These are phyloP conservation scores for Papilio gigon DNA, from an alignment of 2,888 invertebrate genomes.

Conservation along the genomic window DNA sequence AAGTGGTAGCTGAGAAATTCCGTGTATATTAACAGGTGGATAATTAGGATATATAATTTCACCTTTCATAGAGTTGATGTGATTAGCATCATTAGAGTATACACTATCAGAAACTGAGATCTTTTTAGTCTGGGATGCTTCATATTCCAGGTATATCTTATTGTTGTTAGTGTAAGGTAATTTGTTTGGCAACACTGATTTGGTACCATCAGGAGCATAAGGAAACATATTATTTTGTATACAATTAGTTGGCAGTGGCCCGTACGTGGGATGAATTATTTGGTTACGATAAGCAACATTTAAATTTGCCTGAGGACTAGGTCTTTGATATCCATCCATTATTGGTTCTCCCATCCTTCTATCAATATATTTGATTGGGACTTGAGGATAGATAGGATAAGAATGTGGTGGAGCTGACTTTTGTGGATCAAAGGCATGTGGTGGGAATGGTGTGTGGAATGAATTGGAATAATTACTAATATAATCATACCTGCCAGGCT, in stretches of 20 bases:
- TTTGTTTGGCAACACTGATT: constrained; percentile 63
- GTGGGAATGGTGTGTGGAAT: constrained; percentile 65
- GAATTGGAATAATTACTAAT: constrained; percentile 69
- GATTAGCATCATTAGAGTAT: constrained; percentile 66
- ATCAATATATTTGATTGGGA: constrained; percentile 69
- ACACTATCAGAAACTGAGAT: constrained; percentile 63
- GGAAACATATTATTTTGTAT: constrained; percentile 68
- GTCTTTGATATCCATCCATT: constrained; percentile 70
- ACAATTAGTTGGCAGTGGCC: constrained; percentile 61
- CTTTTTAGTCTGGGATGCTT: constrained; percentile 61
- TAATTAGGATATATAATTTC: constrained; percentile 65
- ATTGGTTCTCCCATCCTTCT: constrained; percentile 65
- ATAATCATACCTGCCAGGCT: constrained; percentile 77
- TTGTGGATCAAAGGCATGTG: constrained; percentile 72
- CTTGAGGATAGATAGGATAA: constrained; percentile 66
- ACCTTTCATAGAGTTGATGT: constrained; percentile 61
- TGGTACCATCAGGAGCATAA: constrained; percentile 62
- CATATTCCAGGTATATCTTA: constrained; percentile 71
- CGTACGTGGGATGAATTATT: constrained; percentile 67
- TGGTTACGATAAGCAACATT: constrained; percentile 66
- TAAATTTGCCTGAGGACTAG: constrained; percentile 61
- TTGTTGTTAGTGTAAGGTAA: constrained; percentile 62
- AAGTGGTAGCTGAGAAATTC: constrained; percentile 62
- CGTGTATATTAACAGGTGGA: constrained; percentile 61
- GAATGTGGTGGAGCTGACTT: constrained; percentile 65